phyloP scores from a whole-genome alignment of 2,797 vertebrate species.

The Falco berigora region DNA sequence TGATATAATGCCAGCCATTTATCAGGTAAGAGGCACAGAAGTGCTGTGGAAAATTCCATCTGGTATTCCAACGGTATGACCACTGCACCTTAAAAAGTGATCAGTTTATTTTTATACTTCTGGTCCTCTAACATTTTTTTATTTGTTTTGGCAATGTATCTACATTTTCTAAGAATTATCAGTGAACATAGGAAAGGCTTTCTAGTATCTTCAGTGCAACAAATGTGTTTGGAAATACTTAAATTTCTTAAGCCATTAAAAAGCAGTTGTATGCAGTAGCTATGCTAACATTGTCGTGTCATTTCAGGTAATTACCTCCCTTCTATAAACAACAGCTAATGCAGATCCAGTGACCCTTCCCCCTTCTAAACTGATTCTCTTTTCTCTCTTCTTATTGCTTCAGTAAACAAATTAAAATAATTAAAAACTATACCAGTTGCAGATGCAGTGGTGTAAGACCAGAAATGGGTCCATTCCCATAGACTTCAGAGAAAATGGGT shows the following conservation, averaged over 20 bases:
- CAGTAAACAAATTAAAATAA: not conserved
- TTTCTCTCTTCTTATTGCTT: not conserved
- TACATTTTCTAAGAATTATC: slow-evolving; percentile 35
- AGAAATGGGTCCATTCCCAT: not conserved
- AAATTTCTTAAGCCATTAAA: not conserved
- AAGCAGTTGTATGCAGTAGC: not conserved
- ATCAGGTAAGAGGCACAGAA: not conserved
- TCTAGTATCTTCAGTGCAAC: slow-evolving; percentile 14
- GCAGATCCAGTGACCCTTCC: not conserved
- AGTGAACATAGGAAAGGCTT: not conserved
- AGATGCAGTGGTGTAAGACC: not conserved
- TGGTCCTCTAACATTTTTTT: not conserved
- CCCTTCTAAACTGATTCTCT: not conserved
- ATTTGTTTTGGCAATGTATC: slow-evolving; percentile 25
- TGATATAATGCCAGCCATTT: not conserved
- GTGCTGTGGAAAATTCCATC: slow-evolving; percentile 5
- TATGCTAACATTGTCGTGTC: not conserved
- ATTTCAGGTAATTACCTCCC: not conserved
- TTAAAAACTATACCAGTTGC: not conserved
- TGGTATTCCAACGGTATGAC: not conserved
- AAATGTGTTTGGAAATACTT: not conserved
- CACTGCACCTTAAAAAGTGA: slow-evolving; percentile 47
- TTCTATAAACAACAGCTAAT: not conserved
- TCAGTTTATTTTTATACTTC: slow-evolving; percentile 33
- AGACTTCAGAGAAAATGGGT: not conserved